Base-by-base conservation (phyloP, 1,140 invertebrate genomes). In the Asobara japonica region DNA sequence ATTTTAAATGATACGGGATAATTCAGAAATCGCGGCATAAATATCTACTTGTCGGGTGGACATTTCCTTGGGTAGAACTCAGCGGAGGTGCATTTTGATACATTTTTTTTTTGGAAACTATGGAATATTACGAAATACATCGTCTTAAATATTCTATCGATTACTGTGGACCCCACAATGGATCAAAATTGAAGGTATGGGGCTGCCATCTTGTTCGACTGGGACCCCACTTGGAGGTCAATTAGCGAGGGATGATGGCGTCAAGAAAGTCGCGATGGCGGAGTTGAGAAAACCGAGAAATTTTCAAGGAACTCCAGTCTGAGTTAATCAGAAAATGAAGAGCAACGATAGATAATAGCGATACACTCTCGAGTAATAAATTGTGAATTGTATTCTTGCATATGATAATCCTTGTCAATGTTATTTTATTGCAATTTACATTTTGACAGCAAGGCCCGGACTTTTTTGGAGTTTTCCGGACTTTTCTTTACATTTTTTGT, bases 161-260 rank as follows among this genome's bases (percentile, higher is more conserved):
- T 27, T 25, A 18, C 2, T 18, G 25, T 18, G 51, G 25, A 22
- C 20, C 20, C 0, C 18, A 27, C 13, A 27, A 51, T 16, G 20
- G 20, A 56, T 22, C 18, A 80, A 84, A 81, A 86, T 85, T 85
- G 83, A 81, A 84, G 83, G 79, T 81, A 85, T 86, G 82, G 82
- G 78, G 77, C 80, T 71, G 84, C 84, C 84, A 86, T 86, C 82
- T 86, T 86, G 80, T 78, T 83, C 38, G 22, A 33, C 22, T 2
- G 45, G 60, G 25, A 48, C 22, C 38, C 41, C 29, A 25, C 65
- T 62, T 27, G 36, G 76, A 78, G 77, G 75, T 83, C 70, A 72
- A 72, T 72, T 72, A 72, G 20, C 27, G 41, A 41, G 41, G 36
- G 38, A 41, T 67, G 36, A 45, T 67, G 83, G 82, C 82, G 81